phyloP scores from a whole-genome alignment of 2,113 vertebrate genomes.

The Piprites chloris region DNA sequence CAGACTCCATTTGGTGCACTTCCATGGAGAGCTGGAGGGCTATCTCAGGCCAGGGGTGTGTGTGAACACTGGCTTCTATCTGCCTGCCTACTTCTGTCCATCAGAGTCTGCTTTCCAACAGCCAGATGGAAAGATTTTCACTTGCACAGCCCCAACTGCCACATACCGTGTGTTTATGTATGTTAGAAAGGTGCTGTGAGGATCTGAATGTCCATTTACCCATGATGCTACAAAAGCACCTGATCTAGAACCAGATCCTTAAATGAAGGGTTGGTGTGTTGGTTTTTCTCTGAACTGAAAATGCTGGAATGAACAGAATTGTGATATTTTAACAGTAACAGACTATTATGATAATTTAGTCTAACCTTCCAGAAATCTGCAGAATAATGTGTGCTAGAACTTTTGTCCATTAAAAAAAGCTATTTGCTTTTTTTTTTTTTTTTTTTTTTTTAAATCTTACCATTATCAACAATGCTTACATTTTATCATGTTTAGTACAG shows the following conservation, averaged over 20 bases:
- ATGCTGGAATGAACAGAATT: not conserved
- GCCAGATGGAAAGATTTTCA: not conserved
- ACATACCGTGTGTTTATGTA: not conserved
- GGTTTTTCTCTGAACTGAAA: not conserved
- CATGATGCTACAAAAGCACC: not conserved
- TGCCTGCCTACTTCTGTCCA: not conserved
- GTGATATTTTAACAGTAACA: not conserved
- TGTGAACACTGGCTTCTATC: not conserved
- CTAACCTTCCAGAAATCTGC: not conserved
- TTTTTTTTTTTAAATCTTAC: not conserved
- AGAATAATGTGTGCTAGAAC: accelerated
- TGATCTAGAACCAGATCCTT: not conserved
- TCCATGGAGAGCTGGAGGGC: not conserved
- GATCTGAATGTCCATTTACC: not conserved
- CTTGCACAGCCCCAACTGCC: not conserved
- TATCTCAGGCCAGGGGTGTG: not conserved
- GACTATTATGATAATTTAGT: not conserved
- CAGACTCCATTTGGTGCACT: not conserved
- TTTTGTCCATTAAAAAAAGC: not conserved
- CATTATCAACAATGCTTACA: not conserved
- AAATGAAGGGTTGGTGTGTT: not conserved
- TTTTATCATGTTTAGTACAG: not conserved
- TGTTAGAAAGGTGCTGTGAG: not conserved
- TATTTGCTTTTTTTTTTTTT: not conserved
- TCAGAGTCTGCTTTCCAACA: not conserved